phyloP scores from a whole-genome alignment of 2,113 vertebrate species.

The Plestiodon gilberti region DNA sequence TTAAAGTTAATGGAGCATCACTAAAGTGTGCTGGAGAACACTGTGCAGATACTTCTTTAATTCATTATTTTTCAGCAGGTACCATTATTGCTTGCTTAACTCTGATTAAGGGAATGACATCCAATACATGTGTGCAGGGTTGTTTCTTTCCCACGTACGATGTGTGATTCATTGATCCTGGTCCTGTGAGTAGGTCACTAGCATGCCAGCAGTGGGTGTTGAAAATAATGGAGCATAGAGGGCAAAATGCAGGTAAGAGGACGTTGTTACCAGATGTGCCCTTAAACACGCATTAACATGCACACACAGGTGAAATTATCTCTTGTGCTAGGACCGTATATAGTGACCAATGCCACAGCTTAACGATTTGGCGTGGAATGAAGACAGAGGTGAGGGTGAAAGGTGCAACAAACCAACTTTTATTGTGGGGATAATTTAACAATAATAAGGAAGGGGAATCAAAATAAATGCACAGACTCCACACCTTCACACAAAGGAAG shows the following conservation, averaged over 20 bases:
- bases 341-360: no score
- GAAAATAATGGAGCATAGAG: not conserved
- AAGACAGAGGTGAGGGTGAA: no score
- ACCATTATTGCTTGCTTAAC: slow-evolving; percentile 5
- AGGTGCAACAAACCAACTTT: no score
- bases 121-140: not conserved
- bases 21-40: not conserved
- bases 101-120: not conserved
- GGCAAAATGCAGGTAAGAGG: not conserved
- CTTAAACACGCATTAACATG: no score
- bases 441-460: no score
- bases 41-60: not conserved
- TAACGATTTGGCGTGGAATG: no score
- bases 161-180: not conserved
- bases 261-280: not conserved
- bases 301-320: no score
- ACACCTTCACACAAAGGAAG: no score
- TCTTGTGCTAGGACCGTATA: no score
- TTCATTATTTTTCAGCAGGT: slow-evolving; percentile 16
- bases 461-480: no score
- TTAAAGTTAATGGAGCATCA: slow-evolving; percentile 18
- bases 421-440: no score
- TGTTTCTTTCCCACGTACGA: not conserved
- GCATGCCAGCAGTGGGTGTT: not conserved
- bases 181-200: not conserved